These are phyloP conservation scores for Pelochelys cantorii DNA, from an alignment of 2,797 vertebrate genomes.

Conservation along the genomic window DNA sequence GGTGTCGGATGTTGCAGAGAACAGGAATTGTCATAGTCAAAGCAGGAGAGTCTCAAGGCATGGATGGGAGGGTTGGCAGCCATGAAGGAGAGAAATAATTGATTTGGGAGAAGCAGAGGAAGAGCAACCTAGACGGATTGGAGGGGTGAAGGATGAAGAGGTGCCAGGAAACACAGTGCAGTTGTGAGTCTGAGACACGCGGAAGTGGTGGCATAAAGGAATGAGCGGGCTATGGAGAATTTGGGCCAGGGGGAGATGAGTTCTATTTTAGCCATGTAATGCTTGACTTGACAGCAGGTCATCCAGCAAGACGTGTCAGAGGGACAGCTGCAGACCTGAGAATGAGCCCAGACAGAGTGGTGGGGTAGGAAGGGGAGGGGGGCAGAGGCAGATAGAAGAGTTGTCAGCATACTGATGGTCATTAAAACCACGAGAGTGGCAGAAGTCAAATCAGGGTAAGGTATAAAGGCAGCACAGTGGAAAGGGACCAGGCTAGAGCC, in stretches of 20 bases:
- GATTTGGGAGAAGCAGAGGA: fast-evolving
- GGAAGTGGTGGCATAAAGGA: neutral
- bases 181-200: neutral
- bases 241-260: neutral
- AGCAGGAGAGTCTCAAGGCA: neutral
- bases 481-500: neutral
- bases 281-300: neutral
- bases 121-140: neutral
- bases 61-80: neutral
- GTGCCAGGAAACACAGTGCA: neutral
- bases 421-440: neutral
- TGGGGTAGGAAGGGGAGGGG: neutral
- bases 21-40: neutral
- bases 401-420: fast-evolving
- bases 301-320: neutral
- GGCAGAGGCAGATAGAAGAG: neutral
- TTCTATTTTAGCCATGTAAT: neutral
- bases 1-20: neutral
- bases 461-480: neutral
- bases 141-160: neutral
- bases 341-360: neutral
- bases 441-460: neutral
- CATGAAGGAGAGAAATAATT: neutral
- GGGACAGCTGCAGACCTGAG: neutral
- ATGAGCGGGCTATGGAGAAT: neutral